Evolutionary conservation across 2,888 invertebrate genomes (phyloP).

Genomic region (Orthosia gracilis): DNA sequence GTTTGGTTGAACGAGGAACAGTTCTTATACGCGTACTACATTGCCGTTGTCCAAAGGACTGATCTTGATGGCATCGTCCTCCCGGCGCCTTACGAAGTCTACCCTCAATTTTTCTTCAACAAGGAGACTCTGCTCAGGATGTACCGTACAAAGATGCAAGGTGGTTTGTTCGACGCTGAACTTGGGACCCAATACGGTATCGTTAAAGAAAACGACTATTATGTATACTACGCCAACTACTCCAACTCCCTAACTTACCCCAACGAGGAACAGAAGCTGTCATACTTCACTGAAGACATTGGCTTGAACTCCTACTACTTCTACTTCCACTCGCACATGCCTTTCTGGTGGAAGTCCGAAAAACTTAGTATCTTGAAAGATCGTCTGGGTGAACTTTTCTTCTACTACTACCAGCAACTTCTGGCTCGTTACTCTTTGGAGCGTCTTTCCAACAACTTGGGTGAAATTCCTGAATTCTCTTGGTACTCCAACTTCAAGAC

Average conservation of each 20-base stretch:
- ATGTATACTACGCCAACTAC: constrained; percentile 91
- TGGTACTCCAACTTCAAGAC: constrained; percentile 91
- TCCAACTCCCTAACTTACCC: constrained; percentile 88
- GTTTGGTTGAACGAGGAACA: constrained; percentile 92
- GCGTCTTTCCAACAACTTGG: constrained; percentile 92
- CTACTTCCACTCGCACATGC: constrained; percentile 92
- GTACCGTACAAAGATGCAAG: constrained; percentile 84
- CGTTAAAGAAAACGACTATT: constrained; percentile 82
- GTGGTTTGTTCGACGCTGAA: constrained; percentile 75
- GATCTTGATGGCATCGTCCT: constrained; percentile 91
- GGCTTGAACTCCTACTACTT: constrained; percentile 93
- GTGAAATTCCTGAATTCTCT: constrained; percentile 92
- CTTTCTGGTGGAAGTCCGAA: constrained; percentile 92
- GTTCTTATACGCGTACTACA: constrained; percentile 92
- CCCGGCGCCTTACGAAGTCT: constrained; percentile 93
- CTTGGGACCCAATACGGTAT: constrained; percentile 82
- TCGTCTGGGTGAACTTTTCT: constrained; percentile 92
- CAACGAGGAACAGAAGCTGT: constrained; percentile 91
- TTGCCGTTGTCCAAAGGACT: constrained; percentile 91
- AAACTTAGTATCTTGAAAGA: constrained; percentile 87
- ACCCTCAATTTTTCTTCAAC: constrained; percentile 92
- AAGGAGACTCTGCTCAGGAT: constrained; percentile 88
- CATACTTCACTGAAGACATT: constrained; percentile 94
- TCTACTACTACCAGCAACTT: constrained; percentile 93
- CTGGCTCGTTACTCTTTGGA: constrained; percentile 93